phyloP scores from a whole-genome alignment of 2,797 vertebrate genomes.

The Periparus ater region DNA sequence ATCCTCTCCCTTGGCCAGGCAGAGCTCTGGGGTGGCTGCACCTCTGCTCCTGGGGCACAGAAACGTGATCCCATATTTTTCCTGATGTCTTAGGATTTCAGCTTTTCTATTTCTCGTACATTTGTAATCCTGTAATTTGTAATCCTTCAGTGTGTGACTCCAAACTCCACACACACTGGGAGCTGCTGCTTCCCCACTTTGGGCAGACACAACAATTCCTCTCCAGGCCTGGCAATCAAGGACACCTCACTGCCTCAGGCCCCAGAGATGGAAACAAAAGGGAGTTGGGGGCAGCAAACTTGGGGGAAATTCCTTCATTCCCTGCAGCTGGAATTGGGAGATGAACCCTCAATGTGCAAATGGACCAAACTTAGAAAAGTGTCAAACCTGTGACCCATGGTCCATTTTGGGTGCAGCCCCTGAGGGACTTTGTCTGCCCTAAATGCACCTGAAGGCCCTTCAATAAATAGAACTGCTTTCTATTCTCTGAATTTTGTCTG shows the following conservation, averaged over 20 bases:
- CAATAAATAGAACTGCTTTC: background rate
- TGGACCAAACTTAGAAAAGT: background rate
- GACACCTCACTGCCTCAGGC: background rate
- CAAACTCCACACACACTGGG: background rate
- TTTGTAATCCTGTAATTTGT: background rate
- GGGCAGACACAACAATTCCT: background rate
- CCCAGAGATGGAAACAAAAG: background rate
- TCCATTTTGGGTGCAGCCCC: background rate
- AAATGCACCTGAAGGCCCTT: background rate
- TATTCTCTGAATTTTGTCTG: fast-evolving
- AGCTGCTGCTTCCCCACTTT: background rate
- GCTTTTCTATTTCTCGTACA: fast-evolving
- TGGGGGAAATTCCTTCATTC: background rate
- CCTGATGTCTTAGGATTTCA: background rate
- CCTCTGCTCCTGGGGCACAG: background rate
- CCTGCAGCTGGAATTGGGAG: background rate
- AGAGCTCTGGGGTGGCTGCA: background rate
- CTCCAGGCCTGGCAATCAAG: background rate
- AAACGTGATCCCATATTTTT: fast-evolving
- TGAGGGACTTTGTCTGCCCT: background rate
- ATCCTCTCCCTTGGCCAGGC: background rate
- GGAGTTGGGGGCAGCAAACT: background rate
- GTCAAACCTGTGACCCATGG: background rate
- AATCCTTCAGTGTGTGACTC: background rate
- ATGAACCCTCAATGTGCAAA: background rate